Percentiles rank a stretch among this genome's conserved stretches.
Conservation (phyloP, 23 tunicate genomes). For the Halocynthia roretzi region DNA sequence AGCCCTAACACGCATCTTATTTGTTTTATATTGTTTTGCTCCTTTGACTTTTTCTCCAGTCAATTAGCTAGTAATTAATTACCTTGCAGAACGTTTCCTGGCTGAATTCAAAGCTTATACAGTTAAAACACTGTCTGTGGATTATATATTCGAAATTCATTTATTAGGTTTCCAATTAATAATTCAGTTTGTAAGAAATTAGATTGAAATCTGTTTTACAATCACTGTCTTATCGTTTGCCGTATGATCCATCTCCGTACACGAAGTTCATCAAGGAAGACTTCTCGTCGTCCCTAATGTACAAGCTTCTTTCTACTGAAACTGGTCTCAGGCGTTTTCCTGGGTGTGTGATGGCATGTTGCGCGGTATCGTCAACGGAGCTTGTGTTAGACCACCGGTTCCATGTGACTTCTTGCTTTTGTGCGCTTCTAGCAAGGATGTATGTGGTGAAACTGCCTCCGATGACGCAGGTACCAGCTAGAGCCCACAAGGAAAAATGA, state of each 20-base stretch:
- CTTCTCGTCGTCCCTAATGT: no score
- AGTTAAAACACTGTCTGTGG: no score
- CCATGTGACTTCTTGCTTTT: conserved; percentile 27
- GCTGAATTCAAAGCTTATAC: no score
- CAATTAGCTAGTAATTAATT: no score
- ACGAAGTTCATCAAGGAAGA: background rate
- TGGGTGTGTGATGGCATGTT: background rate
- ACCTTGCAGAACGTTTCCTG: no score
- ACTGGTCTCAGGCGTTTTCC: background rate
- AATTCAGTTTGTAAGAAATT: no score
- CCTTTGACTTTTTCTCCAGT: no score
- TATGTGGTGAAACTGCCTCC: conserved; percentile 10
- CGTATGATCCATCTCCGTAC: background rate
- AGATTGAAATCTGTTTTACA: no score
- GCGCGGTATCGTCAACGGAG: background rate
- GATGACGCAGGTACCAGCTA: conserved; percentile 6
- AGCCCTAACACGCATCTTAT: no score
- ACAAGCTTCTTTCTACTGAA: background rate
- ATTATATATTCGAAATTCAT: no score
- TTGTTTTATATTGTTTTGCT: no score
- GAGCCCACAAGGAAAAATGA: conserved; percentile 16
- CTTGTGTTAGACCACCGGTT: background rate
- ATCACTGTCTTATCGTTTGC: background rate
- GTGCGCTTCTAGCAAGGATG: background rate
- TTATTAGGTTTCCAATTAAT: no score